Conservation (phyloP, 2,113 vertebrate genomes). For the Ornithorhynchus anatinus region DNA sequence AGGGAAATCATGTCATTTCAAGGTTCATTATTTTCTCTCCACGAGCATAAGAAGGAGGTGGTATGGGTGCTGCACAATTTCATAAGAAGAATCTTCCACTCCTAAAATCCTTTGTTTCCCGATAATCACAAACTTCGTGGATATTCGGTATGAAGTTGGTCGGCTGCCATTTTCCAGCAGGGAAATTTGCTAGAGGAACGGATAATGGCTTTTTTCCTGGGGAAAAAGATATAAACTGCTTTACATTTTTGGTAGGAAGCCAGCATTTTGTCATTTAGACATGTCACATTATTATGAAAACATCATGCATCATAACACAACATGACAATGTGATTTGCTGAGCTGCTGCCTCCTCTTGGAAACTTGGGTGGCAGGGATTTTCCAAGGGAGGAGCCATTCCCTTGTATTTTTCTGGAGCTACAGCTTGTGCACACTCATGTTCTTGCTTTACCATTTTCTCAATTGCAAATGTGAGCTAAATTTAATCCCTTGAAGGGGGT, state of each 20-base stretch:
- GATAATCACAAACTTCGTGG: constrained; percentile 20
- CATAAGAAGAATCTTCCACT: constrained; percentile 34
- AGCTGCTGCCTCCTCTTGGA: constrained; percentile 48
- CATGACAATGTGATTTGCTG: constrained; percentile 62
- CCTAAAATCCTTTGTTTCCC: constrained; percentile 47
- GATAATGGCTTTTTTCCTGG: constrained; percentile 30
- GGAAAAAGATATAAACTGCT: constrained; percentile 18
- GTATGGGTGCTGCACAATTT: constrained; percentile 13
- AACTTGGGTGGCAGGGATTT: too few species aligned
- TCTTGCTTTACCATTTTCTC: too few species aligned
- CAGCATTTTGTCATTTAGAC: constrained; percentile 65
- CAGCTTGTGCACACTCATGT: too few species aligned
- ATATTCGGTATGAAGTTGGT: constrained; percentile 51
- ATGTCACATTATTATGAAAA: constrained; percentile 62
- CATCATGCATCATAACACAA: constrained; percentile 61
- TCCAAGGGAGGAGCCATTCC: too few species aligned
- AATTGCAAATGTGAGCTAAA: too few species aligned
- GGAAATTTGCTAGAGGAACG: constrained; percentile 43
- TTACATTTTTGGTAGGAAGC: constrained; percentile 63
- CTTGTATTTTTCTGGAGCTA: too few species aligned
- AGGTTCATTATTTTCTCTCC: constrained; percentile 26
- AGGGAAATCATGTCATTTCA: constrained; percentile 31
- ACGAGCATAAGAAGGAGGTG: constrained; percentile 21
- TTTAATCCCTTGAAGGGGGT: too few species aligned
- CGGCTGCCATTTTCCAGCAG: constrained; percentile 41